A percentile compares a stretch with the other conserved stretches of the same genome.
These are phyloP conservation scores for Hypomecis atomaria DNA, from an alignment of 2,888 invertebrate genomes.

Conservation along the genomic window DNA sequence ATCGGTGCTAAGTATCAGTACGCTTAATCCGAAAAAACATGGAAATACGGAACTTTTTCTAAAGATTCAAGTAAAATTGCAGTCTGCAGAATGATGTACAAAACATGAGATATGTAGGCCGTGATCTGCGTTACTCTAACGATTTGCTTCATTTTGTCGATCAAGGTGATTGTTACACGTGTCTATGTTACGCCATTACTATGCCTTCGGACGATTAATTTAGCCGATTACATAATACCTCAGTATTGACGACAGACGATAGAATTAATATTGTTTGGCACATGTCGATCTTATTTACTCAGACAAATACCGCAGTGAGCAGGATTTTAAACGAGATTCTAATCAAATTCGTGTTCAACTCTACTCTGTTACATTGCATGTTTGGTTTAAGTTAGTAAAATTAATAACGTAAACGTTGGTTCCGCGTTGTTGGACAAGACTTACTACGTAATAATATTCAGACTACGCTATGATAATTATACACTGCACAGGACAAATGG, in stretches of 20 bases:
- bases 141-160: slow-evolving; percentile 9
- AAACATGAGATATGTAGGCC: not conserved
- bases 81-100: not conserved
- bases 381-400: not conserved
- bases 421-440: not conserved
- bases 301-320: not conserved
- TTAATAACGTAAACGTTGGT: not conserved
- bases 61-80: too few relatives aligned
- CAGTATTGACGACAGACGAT: slow-evolving; percentile 3
- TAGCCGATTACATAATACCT: slow-evolving; percentile 16
- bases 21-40: too few relatives aligned
- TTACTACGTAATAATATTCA: not conserved
- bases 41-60: too few relatives aligned
- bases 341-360: slow-evolving; percentile 4
- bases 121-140: slow-evolving; percentile 5
- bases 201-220: slow-evolving; percentile 9
- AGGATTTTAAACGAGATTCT: not conserved
- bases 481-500: not conserved
- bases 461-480: not conserved
- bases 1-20: too few relatives aligned
- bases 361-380: slow-evolving; percentile 1
- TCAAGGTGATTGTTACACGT: slow-evolving; percentile 11
- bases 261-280: slow-evolving; percentile 20
- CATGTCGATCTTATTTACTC: slow-evolving; percentile 5
- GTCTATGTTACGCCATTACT: slow-evolving; percentile 4